Evolutionary conservation across 1,140 invertebrate species (phyloP).

Genomic region (Mamestra configurata): DNA sequence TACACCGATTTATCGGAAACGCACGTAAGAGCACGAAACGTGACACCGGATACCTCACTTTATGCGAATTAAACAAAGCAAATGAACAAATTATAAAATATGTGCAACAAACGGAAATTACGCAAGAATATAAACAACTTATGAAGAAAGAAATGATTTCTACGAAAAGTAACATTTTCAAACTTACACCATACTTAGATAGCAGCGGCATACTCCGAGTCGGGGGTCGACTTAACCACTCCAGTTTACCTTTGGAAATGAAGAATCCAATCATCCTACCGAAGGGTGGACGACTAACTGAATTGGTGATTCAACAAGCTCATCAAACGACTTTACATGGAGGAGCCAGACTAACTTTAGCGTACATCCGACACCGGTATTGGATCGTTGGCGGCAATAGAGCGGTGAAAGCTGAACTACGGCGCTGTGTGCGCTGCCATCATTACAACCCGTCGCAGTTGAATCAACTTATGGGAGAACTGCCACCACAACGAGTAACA

Average conservation of each 20-base stretch:
- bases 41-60: too few species aligned
- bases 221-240: constrained; percentile 7
- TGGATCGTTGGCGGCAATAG: constrained; percentile 61
- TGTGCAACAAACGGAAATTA: neutral
- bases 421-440: constrained; percentile 56
- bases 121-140: constrained; percentile 11
- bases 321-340: neutral
- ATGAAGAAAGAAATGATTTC: neutral
- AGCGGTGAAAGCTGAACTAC: constrained; percentile 34
- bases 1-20: neutral
- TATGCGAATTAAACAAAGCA: neutral
- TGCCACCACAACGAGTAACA: constrained; percentile 62
- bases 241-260: neutral
- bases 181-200: too few species aligned
- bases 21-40: neutral
- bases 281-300: constrained; percentile 2
- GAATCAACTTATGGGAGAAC: constrained; percentile 65
- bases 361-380: constrained; percentile 58
- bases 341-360: constrained; percentile 16
- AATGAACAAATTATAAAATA: neutral
- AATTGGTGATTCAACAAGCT: neutral
- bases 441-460: constrained; percentile 44
- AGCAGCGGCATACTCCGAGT: too few species aligned
- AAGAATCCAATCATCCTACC: constrained; percentile 22
- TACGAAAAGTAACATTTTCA: too few species aligned